Percentiles rank a stretch among this genome's conserved stretches.
phyloP scores from a whole-genome alignment of 2,888 invertebrate genomes.

The Electrophaes corylata region DNA sequence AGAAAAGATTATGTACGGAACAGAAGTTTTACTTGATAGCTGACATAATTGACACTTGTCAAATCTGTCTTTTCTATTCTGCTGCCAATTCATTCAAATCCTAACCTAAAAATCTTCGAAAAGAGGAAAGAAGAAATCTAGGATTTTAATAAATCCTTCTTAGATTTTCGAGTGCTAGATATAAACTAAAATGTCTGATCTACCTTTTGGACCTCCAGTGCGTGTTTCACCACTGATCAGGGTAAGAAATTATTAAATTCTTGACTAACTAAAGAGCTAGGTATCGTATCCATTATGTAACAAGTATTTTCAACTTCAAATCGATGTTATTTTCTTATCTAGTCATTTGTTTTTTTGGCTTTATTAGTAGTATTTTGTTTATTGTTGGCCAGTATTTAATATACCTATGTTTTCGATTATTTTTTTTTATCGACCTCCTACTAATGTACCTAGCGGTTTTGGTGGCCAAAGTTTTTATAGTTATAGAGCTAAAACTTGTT shows the following conservation, averaged over 20 bases:
- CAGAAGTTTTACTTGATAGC: background rate
- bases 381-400: no score
- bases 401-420: no score
- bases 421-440: no score
- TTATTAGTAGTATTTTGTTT: background rate
- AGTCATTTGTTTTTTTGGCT: background rate
- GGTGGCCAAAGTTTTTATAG: no score
- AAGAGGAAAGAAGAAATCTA: conserved; percentile 31
- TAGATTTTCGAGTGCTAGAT: conserved; percentile 51
- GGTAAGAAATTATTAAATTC: conserved; percentile 73
- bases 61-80: background rate
- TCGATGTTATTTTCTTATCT: background rate
- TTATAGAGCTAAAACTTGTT: no score
- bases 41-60: background rate
- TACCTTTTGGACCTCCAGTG: conserved; percentile 87
- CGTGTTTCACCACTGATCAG: conserved; percentile 92
- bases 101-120: background rate
- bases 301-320: conserved; percentile 17
- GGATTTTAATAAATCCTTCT: conserved; percentile 60
- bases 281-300: conserved; percentile 39
- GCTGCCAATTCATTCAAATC: background rate
- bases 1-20: no score
- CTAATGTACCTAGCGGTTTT: no score
- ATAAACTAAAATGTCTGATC: conserved; percentile 67
- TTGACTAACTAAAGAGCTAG: background rate